Evolutionary conservation across 2,888 invertebrate genomes (phyloP), one percentile per base, ranked within the genome.

Genomic region (Fragum sueziense): DNA sequence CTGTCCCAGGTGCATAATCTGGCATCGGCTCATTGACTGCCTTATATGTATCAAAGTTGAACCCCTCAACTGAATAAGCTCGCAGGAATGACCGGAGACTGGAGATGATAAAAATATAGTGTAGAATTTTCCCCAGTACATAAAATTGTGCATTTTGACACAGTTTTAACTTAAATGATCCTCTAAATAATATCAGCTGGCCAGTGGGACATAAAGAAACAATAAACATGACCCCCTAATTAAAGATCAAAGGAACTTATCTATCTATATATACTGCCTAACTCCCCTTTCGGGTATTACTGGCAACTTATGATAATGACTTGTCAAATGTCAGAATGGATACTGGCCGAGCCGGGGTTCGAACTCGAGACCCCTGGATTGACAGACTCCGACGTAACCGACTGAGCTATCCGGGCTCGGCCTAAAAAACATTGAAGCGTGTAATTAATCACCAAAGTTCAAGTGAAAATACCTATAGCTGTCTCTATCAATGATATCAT

Each of bases 1-100:
- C 93, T 83, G 97, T 97, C 67, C 97, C 97, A 82, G 96, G 96
- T 82, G 95, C 94, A 93, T 99, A 99, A n/a, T 94, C 94, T 88
- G 92, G 85, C 86, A 94, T 88, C 2, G 94, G 94, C 79, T 94
- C 94, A 90, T 94, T 94, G 47, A 87, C 85, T 27, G 94, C 94
- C 22, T 79, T 72, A 62, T 83, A 90, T 9, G 84, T 84, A 17
- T 82, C 72, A 62, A 80, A 80, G 69, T 85, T 71, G 52, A 80
- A 84, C 22, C 74, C 31, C 47, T 70, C 22, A 7, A 76, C 59
- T n/a, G 79, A 74, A 4, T 51, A 37, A 29, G 68, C 37, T 33
- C 82, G 67, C 1, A 79, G 34, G 34, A 29, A 41, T 17, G 59
- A 34, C 37, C 14, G 29, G 14, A 33, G 37, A 41, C 81, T 81